A percentile compares a stretch with the other conserved stretches of the same genome.
phyloP scores from a whole-genome alignment of 2,888 invertebrate genomes.

The Megaustenia siamemsis region DNA sequence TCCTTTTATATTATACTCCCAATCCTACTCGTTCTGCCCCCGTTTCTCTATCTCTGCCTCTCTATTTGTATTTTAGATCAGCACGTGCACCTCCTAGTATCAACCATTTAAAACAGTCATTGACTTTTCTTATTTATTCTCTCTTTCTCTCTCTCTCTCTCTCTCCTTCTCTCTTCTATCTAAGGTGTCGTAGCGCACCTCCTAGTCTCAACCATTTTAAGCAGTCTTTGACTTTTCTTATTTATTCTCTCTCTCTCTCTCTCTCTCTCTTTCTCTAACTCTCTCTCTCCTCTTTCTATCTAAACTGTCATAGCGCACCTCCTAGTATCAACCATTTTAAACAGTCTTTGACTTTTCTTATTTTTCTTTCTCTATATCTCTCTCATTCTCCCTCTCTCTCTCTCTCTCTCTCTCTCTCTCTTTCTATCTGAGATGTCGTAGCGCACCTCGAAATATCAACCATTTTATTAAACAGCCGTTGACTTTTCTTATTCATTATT shows the following conservation, averaged over 20 bases:
- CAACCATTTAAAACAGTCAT: no score
- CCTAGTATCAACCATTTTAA: no score
- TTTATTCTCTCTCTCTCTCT: slow-evolving; percentile 9
- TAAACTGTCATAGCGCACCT: no score
- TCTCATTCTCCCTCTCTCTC: background rate
- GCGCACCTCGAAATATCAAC: background rate
- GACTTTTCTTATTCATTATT: background rate
- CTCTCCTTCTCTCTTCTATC: background rate
- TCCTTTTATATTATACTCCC: background rate
- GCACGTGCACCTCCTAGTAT: no score
- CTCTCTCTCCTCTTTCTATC: background rate
- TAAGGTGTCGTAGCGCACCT: no score
- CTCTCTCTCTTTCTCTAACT: background rate
- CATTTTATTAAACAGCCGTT: background rate
- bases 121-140: background rate
- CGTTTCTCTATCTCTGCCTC: background rate
- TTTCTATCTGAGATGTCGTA: background rate
- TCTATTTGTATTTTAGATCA: no score
- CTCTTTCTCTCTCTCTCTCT: slow-evolving; percentile 11
- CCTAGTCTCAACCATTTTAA: no score
- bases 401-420: background rate
- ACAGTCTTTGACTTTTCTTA: background rate
- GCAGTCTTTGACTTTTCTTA: background rate
- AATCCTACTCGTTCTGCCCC: background rate
- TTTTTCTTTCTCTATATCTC: background rate